phyloP scores from a whole-genome alignment of 2,797 vertebrate species.

The Acridotheres tristis region DNA sequence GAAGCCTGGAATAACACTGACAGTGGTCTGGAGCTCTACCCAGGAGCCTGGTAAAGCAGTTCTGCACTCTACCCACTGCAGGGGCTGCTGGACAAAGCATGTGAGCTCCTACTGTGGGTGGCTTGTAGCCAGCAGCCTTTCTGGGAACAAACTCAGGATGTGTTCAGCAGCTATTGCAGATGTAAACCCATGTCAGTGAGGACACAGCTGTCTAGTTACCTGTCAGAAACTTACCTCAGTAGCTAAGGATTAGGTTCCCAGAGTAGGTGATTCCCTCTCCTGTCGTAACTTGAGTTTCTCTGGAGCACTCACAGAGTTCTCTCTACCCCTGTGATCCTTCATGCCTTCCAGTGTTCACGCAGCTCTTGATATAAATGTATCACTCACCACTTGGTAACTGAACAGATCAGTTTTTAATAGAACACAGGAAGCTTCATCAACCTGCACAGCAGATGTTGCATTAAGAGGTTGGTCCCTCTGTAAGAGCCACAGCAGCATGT shows the following conservation, averaged over 20 bases:
- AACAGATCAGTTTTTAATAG: conserved; percentile 2
- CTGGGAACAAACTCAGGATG: background rate
- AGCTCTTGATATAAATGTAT: background rate
- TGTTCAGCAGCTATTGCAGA: background rate
- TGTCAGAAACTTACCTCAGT: background rate
- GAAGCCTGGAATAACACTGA: background rate
- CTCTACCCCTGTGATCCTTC: background rate
- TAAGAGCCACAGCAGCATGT: background rate
- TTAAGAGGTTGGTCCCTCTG: background rate
- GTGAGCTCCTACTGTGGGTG: accelerated
- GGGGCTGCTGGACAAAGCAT: background rate
- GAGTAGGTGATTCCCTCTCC: background rate
- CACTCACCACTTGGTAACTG: background rate
- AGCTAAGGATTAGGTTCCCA: background rate
- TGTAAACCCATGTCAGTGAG: background rate
- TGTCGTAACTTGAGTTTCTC: background rate
- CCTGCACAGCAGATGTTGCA: background rate
- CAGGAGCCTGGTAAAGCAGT: background rate
- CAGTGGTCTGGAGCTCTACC: background rate
- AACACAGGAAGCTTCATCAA: background rate
- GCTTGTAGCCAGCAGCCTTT: background rate
- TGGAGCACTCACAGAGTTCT: accelerated
- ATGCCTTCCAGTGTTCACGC: background rate
- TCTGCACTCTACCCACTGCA: background rate
- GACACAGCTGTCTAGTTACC: background rate